A percentile compares a stretch with the other conserved stretches of the same genome.
Conservation (phyloP, 2,888 invertebrate species). For the Volucella zonaria region DNA sequence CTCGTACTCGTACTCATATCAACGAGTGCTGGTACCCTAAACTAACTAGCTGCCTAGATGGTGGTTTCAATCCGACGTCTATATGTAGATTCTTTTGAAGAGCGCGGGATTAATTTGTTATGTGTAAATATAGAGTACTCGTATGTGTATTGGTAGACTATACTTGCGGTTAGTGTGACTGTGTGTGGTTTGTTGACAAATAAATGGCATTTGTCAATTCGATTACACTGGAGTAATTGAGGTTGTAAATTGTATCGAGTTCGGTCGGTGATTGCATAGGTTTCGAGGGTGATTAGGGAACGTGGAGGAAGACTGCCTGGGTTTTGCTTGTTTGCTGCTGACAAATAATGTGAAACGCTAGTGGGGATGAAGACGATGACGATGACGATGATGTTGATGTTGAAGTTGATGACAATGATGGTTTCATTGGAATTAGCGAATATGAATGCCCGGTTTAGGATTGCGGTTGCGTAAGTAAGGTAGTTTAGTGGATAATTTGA, state of each 20-base stretch:
- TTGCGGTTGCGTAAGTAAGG: slow-evolving; percentile 8
- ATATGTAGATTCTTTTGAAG: slow-evolving; percentile 38
- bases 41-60: too few relatives aligned
- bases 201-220: slow-evolving; percentile 73
- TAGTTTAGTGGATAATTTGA: slow-evolving; percentile 4
- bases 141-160: neutral
- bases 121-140: neutral
- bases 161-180: slow-evolving; percentile 34
- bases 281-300: slow-evolving; percentile 47
- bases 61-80: too few relatives aligned
- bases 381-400: neutral
- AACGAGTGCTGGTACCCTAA: too few relatives aligned
- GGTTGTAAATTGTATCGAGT: slow-evolving; percentile 65
- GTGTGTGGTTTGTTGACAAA: slow-evolving; percentile 65
- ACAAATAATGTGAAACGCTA: neutral
- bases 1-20: neutral
- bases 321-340: neutral
- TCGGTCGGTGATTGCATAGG: slow-evolving; percentile 24
- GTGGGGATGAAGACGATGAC: slow-evolving; percentile 5
- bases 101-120: slow-evolving; percentile 58
- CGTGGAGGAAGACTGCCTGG: slow-evolving; percentile 24
- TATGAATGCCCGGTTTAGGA: neutral
- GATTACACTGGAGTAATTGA: slow-evolving; percentile 71
- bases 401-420: neutral
- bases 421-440: slow-evolving; percentile 3